These are phyloP conservation scores for Psammodynastes pulverulentus DNA, from an alignment of 2,113 vertebrate genomes.

Conservation along the genomic window DNA sequence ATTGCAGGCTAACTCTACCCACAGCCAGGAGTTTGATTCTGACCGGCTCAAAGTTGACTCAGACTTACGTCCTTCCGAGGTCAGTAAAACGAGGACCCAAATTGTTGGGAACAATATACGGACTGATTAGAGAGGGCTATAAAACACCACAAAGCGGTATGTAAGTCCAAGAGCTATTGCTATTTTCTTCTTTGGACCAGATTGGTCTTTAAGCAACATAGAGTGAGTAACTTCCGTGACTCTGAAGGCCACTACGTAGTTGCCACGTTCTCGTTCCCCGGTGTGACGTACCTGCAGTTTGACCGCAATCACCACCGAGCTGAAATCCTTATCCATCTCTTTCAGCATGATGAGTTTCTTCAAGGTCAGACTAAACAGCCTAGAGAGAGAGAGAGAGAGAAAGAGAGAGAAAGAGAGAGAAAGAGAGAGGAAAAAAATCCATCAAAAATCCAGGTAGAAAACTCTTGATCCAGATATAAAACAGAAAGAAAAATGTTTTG, in stretches of 20 bases:
- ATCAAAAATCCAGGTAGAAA: background rate
- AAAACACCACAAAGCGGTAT: background rate
- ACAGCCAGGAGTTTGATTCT: no score
- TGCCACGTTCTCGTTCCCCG: background rate
- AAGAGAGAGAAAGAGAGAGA: background rate
- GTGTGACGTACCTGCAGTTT: conserved; percentile 81
- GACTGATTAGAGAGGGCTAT: no score
- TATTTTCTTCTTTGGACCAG: background rate
- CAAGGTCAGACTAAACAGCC: conserved; percentile 88
- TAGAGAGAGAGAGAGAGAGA: conserved; percentile 45
- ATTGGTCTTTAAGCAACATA: background rate
- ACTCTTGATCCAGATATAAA: background rate
- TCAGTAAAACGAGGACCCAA: no score
- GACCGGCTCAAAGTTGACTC: no score
- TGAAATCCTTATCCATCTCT: conserved; percentile 90
- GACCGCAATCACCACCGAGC: conserved; percentile 88
- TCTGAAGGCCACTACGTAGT: background rate
- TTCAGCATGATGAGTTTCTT: conserved; percentile 79
- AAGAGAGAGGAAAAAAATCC: background rate
- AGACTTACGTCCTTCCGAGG: no score
- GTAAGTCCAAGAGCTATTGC: no score
- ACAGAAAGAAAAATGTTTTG: background rate
- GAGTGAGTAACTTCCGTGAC: background rate
- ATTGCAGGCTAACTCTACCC: no score
- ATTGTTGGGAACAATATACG: no score